These are phyloP conservation scores for Labia minor DNA, from an alignment of 2,888 invertebrate genomes.

Conservation along the genomic window DNA sequence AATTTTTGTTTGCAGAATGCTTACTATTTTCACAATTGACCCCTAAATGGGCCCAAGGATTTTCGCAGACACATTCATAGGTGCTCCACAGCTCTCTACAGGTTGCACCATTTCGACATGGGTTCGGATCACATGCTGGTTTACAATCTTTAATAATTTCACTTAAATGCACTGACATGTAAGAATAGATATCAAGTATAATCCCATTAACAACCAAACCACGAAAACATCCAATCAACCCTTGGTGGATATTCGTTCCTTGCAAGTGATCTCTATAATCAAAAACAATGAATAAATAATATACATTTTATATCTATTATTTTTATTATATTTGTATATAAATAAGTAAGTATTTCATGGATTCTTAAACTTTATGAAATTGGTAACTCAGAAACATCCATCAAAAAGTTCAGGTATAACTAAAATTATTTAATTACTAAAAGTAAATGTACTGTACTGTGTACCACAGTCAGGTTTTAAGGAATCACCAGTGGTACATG, in stretches of 20 bases:
- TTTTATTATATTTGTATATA: not conserved
- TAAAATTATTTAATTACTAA: too few relatives aligned
- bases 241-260: slow-evolving; percentile 73
- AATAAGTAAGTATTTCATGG: not conserved
- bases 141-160: slow-evolving; percentile 89
- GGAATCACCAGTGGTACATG: too few relatives aligned
- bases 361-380: not conserved
- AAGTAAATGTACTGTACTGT: too few relatives aligned
- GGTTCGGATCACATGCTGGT: slow-evolving; percentile 87
- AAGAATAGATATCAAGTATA: slow-evolving; percentile 81
- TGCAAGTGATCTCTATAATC: slow-evolving; percentile 59
- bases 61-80: slow-evolving; percentile 84
- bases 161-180: slow-evolving; percentile 81
- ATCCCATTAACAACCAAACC: slow-evolving; percentile 86
- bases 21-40: slow-evolving; percentile 82
- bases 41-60: slow-evolving; percentile 86
- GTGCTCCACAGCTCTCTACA: slow-evolving; percentile 88
- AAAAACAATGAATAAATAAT: too few relatives aligned
- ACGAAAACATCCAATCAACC: slow-evolving; percentile 86
- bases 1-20: slow-evolving; percentile 29
- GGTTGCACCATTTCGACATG: slow-evolving; percentile 80
- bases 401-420: not conserved
- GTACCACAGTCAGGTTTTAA: too few relatives aligned
- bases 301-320: too few relatives aligned
- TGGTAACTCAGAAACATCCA: not conserved